A percentile compares a stretch with the other conserved stretches of the same genome.
These are phyloP conservation scores for Pygoscelis adeliae DNA, from an alignment of 2,113 vertebrate genomes.

Conservation along the genomic window DNA sequence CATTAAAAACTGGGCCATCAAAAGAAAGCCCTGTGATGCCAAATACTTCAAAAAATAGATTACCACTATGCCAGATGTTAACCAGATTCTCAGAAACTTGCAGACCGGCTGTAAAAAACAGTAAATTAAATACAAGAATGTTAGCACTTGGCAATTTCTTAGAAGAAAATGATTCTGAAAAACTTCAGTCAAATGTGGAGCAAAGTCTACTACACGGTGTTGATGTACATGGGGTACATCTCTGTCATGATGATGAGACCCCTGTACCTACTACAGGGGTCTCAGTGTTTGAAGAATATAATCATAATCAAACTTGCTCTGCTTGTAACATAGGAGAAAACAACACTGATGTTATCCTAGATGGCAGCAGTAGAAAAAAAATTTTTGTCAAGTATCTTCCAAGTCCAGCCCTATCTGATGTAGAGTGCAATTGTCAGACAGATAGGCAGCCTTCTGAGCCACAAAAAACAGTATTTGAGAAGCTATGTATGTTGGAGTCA, in stretches of 20 bases:
- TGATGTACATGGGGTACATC: no score
- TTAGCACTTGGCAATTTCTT: neutral
- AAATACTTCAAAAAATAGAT: neutral
- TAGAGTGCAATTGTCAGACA: neutral
- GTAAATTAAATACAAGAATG: neutral
- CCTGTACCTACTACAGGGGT: no score
- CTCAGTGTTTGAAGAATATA: neutral
- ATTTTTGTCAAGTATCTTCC: constrained; percentile 4
- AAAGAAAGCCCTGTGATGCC: neutral
- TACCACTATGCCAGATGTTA: constrained; percentile 5
- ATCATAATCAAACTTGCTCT: neutral
- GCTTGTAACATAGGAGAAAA: neutral
- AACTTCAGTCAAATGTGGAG: neutral
- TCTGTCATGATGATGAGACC: no score
- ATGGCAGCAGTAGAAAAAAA: neutral
- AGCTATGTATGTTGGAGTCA: neutral
- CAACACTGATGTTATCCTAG: neutral
- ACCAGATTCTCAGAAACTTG: constrained; percentile 31
- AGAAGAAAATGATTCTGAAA: neutral
- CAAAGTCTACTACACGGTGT: neutral
- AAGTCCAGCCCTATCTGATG: constrained; percentile 16
- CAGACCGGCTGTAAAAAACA: neutral
- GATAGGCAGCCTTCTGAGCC: constrained; percentile 1
- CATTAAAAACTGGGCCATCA: neutral
- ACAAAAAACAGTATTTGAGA: neutral